A percentile compares a stretch with the other conserved stretches of the same genome.
Conservation (phyloP, 2,797 vertebrate species). For the Xenentodon cancila region DNA sequence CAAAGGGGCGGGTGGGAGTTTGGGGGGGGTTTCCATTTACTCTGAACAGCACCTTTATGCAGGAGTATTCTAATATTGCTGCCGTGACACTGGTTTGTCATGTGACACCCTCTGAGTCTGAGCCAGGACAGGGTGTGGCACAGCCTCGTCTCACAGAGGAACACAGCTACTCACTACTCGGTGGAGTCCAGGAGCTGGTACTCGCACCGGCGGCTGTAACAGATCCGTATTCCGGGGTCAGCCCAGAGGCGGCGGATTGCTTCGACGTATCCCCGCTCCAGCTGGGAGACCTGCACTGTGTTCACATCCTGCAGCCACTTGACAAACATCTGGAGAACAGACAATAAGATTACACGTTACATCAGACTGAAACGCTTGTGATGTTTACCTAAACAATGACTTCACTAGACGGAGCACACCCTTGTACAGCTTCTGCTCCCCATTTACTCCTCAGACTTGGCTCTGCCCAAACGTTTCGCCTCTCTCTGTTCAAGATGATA, state of each 20-base stretch:
- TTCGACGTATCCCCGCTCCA: conserved; percentile 71
- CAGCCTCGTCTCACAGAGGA: neutral
- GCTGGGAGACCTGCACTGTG: conserved; percentile 67
- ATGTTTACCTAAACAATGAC: conserved; percentile 1
- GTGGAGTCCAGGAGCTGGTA: conserved; percentile 87
- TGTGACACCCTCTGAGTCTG: neutral
- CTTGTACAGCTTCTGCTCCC: neutral
- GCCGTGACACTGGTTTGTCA: conserved; percentile 7
- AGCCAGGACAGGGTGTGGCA: conserved; percentile 2
- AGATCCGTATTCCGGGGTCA: conserved; percentile 76
- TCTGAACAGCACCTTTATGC: neutral
- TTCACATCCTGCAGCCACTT: conserved; percentile 73
- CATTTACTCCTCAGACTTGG: neutral
- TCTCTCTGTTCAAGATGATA: conserved; percentile 1
- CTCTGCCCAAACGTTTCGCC: neutral
- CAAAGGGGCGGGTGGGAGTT: too few relatives aligned
- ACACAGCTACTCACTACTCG: conserved; percentile 80
- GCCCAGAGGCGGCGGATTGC: conserved; percentile 80
- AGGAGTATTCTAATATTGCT: conserved; percentile 9
- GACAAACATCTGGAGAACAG: conserved; percentile 67
- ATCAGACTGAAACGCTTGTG: neutral
- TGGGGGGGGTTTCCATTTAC: neutral
- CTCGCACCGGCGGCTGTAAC: conserved; percentile 83
- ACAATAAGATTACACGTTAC: neutral
- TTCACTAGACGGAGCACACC: neutral